phyloP scores from a whole-genome alignment of 2,113 vertebrate genomes.

The Strix uralensis region DNA sequence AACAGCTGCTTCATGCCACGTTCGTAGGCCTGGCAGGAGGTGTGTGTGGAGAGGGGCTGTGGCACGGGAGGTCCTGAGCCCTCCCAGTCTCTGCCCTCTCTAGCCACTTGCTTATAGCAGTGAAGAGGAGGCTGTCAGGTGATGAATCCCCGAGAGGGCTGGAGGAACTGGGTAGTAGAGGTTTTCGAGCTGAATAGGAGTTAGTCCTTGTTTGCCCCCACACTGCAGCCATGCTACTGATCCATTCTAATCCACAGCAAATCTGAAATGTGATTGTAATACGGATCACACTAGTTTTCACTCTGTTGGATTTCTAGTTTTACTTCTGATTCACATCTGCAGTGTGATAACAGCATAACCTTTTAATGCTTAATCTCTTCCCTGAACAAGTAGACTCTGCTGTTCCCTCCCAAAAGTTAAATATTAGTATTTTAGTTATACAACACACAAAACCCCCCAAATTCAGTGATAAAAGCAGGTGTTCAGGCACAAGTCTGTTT shows the following conservation, averaged over 20 bases:
- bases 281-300: rapidly evolving
- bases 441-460: background rate
- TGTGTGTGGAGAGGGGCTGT: background rate
- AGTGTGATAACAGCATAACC: background rate
- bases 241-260: background rate
- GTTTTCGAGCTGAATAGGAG: background rate
- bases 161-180: background rate
- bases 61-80: background rate
- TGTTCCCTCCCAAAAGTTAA: background rate
- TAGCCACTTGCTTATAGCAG: rapidly evolving
- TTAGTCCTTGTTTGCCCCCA: background rate
- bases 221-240: rapidly evolving
- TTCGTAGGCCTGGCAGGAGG: background rate
- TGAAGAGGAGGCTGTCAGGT: background rate
- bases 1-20: background rate
- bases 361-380: constrained; percentile 4
- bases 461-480: constrained; percentile 35
- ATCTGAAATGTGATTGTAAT: background rate
- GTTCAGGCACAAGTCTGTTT: constrained; percentile 40
- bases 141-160: background rate
- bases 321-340: background rate
- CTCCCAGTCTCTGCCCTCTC: background rate
- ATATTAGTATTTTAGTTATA: constrained; percentile 27
- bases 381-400: background rate
- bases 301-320: background rate